Base-by-base conservation (phyloP, 2,888 invertebrate genomes). In the Athalia cordata region DNA sequence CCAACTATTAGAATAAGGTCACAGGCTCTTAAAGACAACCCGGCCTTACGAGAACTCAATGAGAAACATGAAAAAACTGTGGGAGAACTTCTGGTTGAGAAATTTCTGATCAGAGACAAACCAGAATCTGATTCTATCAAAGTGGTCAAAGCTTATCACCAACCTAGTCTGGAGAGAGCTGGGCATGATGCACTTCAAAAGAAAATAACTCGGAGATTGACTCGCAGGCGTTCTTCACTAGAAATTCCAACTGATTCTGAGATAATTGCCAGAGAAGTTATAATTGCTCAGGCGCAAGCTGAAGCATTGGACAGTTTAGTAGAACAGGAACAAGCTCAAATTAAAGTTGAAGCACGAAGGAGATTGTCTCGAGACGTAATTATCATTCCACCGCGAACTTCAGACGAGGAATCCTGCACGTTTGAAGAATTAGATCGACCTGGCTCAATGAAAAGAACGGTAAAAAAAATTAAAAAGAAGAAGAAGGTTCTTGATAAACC, bases 31-130 rank as follows among this genome's bases (percentile, higher is more conserved):
- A 91, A 91, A 81, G 89, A 90, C 78, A 90, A 90, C 78, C 90
- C 91, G 0, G 88, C 88, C 0, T 64, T 90, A 79, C 83, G 89
- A 43, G 82, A 90, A 76, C 88, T 89, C 80, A 91, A 88, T 89
- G 91, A 90, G 90, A 93, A 90, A 72, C 89, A 89, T 47, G 93
- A 93, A 85, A 95, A 95, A 87, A 92, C 94, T 0, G 92, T 95
- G 1, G 96, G 96, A 0, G 95, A 95, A 82, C 91, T 94, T 82
- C 90, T 96, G 77, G 92, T 95, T 29, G 96, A 96, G 89, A 95
- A 96, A 87, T 95, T 94, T 86, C 90, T 93, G 64, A 93, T 96
- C 47, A 93, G 93, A 84, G 93, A 94, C 85, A 91, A 93, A 85
- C 89, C 92, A 84, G 87, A 88, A 49, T 88, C 45, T 3, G 62